Evolutionary conservation across 2,113 vertebrate species (phyloP), one percentile per base, ranked within the genome.

Genomic region (Aplodontia rufa): DNA sequence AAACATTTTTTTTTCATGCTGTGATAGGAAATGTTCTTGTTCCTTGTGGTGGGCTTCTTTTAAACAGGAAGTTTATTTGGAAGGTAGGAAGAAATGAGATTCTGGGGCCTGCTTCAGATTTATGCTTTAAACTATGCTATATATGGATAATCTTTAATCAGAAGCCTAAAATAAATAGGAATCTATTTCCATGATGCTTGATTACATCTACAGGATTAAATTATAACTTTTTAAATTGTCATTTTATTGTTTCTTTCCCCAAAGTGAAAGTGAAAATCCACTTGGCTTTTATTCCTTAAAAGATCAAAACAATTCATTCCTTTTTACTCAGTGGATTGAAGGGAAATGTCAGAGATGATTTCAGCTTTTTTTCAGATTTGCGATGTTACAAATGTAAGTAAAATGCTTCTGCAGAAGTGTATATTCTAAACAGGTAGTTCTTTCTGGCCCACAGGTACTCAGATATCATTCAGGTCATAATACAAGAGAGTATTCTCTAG

Each of bases 201-300:
- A 40, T 82, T 75, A 32, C 5, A 19, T 71, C 79, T 89, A 78
- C 85, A 89, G 37, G 60, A n/a, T 16, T 75, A 84, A 71, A 14
- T 71, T 55, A n/a, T 75, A 85, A 69, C 30, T 55, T 74, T 74
- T 26, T 58, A 78, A 74, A 90, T 37, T 93, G 53, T 71, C 14
- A 58, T 93, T 93, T 91, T 16, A 66, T 35, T 87, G 14, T 88
- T 58, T 94, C 37, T 94, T 78, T 49, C 30, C 30, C 53, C 37
- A 66, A 84, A 98, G 22, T 83, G 49, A 80, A 93, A 83, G 49
- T 16, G 16, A 81, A 95, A 89, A 91, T 87, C 53, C 9, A 4
- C 12, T n/a, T 72, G 53, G 32, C 16, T 90, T 92, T 94, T 94
- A 79, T 92, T 84, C 35, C 72, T 66, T 49, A 45, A 72, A 24